phyloP scores from a whole-genome alignment of 1,140 invertebrate genomes.

The Goniozus legneri region DNA sequence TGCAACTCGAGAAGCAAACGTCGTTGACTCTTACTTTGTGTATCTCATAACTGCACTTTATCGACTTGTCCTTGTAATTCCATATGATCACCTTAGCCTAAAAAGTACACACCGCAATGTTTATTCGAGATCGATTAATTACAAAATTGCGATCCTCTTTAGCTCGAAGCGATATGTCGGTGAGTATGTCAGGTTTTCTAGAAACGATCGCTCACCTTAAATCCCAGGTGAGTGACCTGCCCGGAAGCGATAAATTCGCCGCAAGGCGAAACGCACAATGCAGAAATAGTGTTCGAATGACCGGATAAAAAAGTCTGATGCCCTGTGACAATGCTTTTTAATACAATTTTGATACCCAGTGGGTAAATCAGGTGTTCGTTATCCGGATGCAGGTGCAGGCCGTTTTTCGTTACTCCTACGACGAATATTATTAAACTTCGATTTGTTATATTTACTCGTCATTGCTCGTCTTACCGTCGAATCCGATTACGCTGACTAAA shows the following conservation, averaged over 20 bases:
- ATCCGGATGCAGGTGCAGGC: constrained; percentile 75
- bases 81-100: constrained; percentile 81
- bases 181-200: no score
- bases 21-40: constrained; percentile 85
- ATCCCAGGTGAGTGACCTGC: constrained; percentile 86
- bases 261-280: constrained; percentile 72
- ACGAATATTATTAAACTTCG: background rate
- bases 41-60: constrained; percentile 68
- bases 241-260: constrained; percentile 84
- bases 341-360: constrained; percentile 78
- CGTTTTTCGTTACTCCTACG: constrained; percentile 65
- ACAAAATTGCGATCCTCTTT: no score
- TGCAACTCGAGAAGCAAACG: constrained; percentile 75
- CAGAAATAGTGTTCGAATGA: constrained; percentile 80
- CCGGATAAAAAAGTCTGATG: constrained; percentile 76
- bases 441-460: background rate
- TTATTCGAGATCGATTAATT: background rate
- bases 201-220: constrained; percentile 73
- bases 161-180: no score
- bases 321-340: constrained; percentile 70
- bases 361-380: constrained; percentile 75
- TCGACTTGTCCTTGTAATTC: constrained; percentile 68
- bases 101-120: no score
- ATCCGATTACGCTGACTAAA: constrained; percentile 67
- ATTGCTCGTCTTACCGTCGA: constrained; percentile 70